Evolutionary conservation across 2,797 vertebrate species (phyloP).

Genomic region (Aeoliscus strigatus): DNA sequence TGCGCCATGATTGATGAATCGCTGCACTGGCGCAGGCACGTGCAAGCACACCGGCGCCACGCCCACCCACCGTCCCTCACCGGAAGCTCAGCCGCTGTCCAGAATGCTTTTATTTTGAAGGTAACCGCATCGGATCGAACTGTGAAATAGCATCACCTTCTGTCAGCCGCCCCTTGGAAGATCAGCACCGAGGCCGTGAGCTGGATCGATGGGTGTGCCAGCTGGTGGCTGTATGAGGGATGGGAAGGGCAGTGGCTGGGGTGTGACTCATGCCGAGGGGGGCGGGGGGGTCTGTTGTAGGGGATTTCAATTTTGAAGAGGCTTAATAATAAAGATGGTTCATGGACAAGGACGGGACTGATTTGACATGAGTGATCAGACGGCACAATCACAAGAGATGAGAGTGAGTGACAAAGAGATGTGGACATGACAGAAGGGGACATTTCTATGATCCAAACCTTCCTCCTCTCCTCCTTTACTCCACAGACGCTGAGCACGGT

Average conservation of each 20-base stretch:
- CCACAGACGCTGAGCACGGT: conserved; percentile 30
- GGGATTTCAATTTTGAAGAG: conserved; percentile 56
- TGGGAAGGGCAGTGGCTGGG: conserved; percentile 63
- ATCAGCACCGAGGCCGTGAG: conserved; percentile 61
- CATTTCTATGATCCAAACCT: conserved; percentile 7
- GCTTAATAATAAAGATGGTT: conserved; percentile 56
- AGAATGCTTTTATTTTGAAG: conserved; percentile 62
- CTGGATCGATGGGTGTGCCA: conserved; percentile 54
- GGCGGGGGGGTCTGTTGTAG: conserved; percentile 36
- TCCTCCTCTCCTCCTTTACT: background rate
- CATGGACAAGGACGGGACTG: conserved; percentile 44
- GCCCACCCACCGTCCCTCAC: conserved; percentile 21
- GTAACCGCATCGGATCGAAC: conserved; percentile 64
- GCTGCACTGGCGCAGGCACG: conserved; percentile 7
- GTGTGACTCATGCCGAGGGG: conserved; percentile 34
- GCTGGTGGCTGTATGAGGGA: conserved; percentile 46
- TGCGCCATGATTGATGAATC: conserved; percentile 31
- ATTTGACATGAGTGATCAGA: conserved; percentile 38
- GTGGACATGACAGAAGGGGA: too few relatives aligned
- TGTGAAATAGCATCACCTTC: conserved; percentile 62
- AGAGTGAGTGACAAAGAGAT: too few relatives aligned
- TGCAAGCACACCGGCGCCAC: conserved; percentile 6
- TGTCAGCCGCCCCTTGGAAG: conserved; percentile 43
- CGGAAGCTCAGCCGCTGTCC: conserved; percentile 52
- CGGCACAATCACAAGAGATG: conserved; percentile 14